These are phyloP conservation scores for Trichogramma evanescens DNA, from an alignment of 2,888 invertebrate species.

Conservation along the genomic window DNA sequence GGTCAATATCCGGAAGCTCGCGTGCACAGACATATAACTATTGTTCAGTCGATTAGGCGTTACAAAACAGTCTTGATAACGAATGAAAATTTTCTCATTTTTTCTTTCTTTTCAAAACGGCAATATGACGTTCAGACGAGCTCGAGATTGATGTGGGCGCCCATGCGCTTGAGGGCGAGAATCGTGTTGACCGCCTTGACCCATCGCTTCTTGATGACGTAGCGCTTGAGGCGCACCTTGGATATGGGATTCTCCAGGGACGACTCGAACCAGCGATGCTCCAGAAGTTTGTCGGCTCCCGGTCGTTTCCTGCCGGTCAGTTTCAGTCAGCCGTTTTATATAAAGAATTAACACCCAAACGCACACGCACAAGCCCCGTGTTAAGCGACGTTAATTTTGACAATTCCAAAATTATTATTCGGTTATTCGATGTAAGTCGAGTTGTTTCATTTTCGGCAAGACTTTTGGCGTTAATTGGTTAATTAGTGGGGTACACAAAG, in stretches of 20 bases:
- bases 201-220: slow-evolving; percentile 86
- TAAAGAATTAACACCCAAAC: no score
- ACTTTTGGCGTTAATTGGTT: no score
- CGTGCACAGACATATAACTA: neutral
- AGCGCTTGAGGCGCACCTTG: slow-evolving; percentile 75
- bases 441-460: no score
- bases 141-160: slow-evolving; percentile 65
- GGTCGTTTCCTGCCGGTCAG: slow-evolving; percentile 60
- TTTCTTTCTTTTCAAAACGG: no score
- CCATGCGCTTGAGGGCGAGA: slow-evolving; percentile 79
- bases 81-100: neutral
- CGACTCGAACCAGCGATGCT: slow-evolving; percentile 72
- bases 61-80: neutral
- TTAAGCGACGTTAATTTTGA: no score
- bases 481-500: no score
- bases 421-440: no score
- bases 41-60: neutral
- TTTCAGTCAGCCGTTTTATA: neutral
- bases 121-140: slow-evolving; percentile 38
- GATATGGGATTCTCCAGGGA: slow-evolving; percentile 63
- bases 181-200: slow-evolving; percentile 84
- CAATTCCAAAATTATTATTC: no score
- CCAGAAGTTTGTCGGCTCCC: slow-evolving; percentile 62
- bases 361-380: no score
- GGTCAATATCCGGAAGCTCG: neutral